Conservation (phyloP, 2,113 vertebrate species). For the Stegastes partitus region DNA sequence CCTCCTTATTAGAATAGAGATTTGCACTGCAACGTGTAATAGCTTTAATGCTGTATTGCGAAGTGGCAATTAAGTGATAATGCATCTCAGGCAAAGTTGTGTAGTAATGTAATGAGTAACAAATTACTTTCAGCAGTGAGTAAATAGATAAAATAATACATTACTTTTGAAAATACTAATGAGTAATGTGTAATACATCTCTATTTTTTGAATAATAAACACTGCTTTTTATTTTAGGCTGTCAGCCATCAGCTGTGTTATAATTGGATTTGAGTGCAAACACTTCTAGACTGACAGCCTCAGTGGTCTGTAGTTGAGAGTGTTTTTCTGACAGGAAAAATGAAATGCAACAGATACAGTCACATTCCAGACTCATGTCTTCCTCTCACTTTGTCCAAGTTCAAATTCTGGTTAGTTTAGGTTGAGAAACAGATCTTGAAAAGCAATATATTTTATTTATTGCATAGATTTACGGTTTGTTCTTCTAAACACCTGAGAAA, state of each 20-base stretch:
- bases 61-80: too few species aligned
- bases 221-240: background rate
- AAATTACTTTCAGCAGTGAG: too few species aligned
- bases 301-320: background rate
- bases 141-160: too few species aligned
- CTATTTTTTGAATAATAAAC: too few species aligned
- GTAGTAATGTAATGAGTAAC: too few species aligned
- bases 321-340: background rate
- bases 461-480: constrained; percentile 2
- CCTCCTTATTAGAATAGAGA: too few species aligned
- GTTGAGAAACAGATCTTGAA: background rate
- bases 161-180: too few species aligned
- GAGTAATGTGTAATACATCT: too few species aligned
- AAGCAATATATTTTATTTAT: background rate
- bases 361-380: constrained; percentile 55
- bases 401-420: background rate
- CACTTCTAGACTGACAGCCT: background rate
- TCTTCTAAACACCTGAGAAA: background rate
- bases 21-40: too few species aligned
- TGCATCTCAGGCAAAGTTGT: too few species aligned
- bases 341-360: background rate
- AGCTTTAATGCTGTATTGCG: too few species aligned
- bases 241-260: background rate
- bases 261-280: constrained; percentile 2
- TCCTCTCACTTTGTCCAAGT: background rate